phyloP scores from a whole-genome alignment of 2,888 invertebrate genomes.

The Drosophila helvetica region DNA sequence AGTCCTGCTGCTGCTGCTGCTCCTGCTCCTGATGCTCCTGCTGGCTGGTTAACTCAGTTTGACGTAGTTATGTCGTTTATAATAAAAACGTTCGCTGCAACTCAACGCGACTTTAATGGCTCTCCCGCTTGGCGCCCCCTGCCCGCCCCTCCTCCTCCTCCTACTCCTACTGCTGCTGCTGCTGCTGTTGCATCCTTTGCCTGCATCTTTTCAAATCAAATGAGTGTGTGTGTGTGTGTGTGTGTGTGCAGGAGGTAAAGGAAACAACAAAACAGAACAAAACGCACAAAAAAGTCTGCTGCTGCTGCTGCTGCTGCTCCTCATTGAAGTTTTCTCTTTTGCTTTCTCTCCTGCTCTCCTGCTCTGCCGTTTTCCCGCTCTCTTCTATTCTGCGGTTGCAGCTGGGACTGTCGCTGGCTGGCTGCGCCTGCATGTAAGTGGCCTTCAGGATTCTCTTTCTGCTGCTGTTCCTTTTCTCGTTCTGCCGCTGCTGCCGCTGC shows the following conservation, averaged over 20 bases:
- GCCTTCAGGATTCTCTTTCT: conserved; percentile 55
- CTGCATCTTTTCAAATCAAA: conserved; percentile 78
- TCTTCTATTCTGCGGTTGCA: conserved; percentile 51
- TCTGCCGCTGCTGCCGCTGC: conserved; percentile 38
- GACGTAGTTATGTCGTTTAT: conserved; percentile 79
- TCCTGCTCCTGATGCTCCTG: conserved; percentile 31
- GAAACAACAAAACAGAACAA: conserved; percentile 36
- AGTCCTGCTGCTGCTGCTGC: conserved; percentile 37
- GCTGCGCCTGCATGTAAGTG: conserved; percentile 80
- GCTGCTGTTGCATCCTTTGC: conserved; percentile 39
- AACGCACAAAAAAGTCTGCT: conserved; percentile 50
- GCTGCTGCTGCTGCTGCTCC: conserved; percentile 38
- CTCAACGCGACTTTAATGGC: conserved; percentile 75
- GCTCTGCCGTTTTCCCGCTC: conserved; percentile 18
- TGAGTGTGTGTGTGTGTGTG: conserved; percentile 53
- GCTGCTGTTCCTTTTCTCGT: conserved; percentile 11
- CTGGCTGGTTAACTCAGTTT: conserved; percentile 70
- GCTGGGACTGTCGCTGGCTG: conserved; percentile 62
- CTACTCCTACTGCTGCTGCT: background rate
- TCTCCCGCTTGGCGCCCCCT: conserved; percentile 50
- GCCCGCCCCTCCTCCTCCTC: background rate
- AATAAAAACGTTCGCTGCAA: conserved; percentile 71
- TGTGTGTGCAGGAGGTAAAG: conserved; percentile 33
- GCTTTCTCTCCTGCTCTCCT: conserved; percentile 22
- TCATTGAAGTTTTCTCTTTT: conserved; percentile 49